Conservation (phyloP, 2,113 vertebrate genomes). For the Micronycteris hirsuta region DNA sequence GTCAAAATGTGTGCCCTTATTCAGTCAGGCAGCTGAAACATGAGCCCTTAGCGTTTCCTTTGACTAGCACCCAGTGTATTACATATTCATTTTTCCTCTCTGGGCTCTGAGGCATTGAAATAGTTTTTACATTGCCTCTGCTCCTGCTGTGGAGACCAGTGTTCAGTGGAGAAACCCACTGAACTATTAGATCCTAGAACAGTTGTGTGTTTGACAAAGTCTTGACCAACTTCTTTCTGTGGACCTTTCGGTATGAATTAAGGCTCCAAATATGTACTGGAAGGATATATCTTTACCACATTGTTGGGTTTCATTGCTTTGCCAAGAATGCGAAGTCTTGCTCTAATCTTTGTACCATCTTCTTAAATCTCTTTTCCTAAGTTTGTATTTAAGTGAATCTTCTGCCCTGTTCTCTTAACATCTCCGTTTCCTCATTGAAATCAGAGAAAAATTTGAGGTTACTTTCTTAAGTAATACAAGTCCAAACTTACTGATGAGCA, state of each 20-base stretch:
- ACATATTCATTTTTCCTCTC: not conserved
- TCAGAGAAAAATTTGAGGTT: not conserved
- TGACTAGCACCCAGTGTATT: not conserved
- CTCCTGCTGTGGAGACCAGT: not conserved
- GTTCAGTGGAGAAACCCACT: not conserved
- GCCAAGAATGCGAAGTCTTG: not conserved
- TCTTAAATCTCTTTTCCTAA: not conserved
- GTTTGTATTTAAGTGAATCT: not conserved
- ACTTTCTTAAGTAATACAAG: slow-evolving; percentile 18
- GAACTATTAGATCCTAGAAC: not conserved
- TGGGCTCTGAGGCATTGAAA: not conserved
- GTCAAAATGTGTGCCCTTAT: not conserved
- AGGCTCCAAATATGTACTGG: not conserved
- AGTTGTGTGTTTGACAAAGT: not conserved
- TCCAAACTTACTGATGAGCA: not conserved
- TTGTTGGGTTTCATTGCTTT: not conserved
- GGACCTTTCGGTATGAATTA: not conserved
- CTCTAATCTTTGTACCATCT: not conserved
- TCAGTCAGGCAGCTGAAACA: not conserved
- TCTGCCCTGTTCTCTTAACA: not conserved
- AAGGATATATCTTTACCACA: not conserved
- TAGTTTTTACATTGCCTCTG: not conserved
- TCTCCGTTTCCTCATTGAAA: not conserved
- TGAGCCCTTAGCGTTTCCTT: not conserved
- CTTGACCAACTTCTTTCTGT: not conserved